Base-by-base conservation (phyloP, 2,888 invertebrate genomes). In the Ectemnius cavifrons region DNA sequence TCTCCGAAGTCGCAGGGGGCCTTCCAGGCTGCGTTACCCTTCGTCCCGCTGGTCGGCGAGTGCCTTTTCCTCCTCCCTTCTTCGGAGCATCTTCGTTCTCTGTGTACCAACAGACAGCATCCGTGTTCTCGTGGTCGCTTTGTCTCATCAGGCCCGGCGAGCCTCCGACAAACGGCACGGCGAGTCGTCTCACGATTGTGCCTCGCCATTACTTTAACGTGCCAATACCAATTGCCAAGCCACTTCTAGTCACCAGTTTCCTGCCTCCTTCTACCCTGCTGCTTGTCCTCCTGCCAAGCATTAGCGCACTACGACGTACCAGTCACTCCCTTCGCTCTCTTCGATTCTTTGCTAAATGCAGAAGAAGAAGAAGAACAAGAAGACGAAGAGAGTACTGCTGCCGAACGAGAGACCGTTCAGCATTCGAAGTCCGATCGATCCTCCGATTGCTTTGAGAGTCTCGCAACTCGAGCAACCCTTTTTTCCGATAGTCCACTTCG, bases 1-100 rank as follows among this genome's bases (percentile, higher is more conserved):
- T 85, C 83, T 72, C 72, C 77, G 84, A 85, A 85, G 82, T 84
- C 78, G 79, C 82, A 69, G 77, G 67, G 75, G 75, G 77, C 77
- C 67, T 59, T 58, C 67, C 16, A 67, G 4, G 11, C 52, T 16
- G n/a, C 3, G 11, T 47, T 2, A 2, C n/a, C 52, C 52, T 2
- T 52, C 52, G 16, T 52, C 67, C 46, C 61, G 3, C 23, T 3
- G 3, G 3, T 23, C 23, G 37, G 57, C 16, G 37, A 56, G 46
- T 68, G 46, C 70, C 49, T 52, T 52, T 46, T 73, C 67, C 61
- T 62, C 16, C 63, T 20, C 16, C 28, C 46, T 46, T 57, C 47
- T 28, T 0, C 23, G 23, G 3, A 2, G 47, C 23, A n/a, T 57
- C 59, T 57, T 45, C 56, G 5, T 18, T 23, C 27, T 63, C 37